Base-by-base conservation (phyloP, 2,888 invertebrate species). In the Synanthedon formicaeformis region DNA sequence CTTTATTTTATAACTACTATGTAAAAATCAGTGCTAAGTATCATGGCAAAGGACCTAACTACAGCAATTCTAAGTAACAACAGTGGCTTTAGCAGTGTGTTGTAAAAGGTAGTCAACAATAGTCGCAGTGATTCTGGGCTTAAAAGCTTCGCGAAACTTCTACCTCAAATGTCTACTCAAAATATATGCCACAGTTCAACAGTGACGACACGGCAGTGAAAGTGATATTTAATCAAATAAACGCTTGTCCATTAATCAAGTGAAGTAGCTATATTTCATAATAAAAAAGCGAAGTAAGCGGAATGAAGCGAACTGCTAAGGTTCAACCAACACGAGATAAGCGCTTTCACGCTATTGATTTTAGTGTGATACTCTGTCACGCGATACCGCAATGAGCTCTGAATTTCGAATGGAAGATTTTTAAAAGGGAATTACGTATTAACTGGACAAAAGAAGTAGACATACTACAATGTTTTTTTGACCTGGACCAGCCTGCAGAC, bases 361-460 rank as follows among this genome's bases (percentile, higher is more conserved):
- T 62, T 55, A 40, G 53, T 60, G 61, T 61, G 63, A 65, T 70
- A 70, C 64, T 62, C 64, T 61, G 71, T 66, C 73, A 71, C 71
- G 72, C 73, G 63, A 73, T 58, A 54, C 51, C 23, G 58, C 63
- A 55, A 66, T 67, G 68, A 65, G 58, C 64, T 52, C 55, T 50
- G 53, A 52, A 53, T 50, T 51, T 45, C 13, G 45, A 45, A 14
- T 13, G 14, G 13, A 3, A n/a, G 13, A 45, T 34, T 34, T 34
- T 34, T 2, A 34, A 34, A 34, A 34, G 34, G 10, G 34, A 34
- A 34, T 23, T 2, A 27, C 27, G 2, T 27, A 27, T 27, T 27
- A 27, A 27, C 27, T 6, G 27, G 27, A 27, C 34, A 34, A 34
- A 34, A 34, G 34, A 10, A 34, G 8, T 34, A 34, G 27, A 34